Percentiles rank a stretch among this genome's conserved stretches.
Conservation (phyloP, 2,888 invertebrate genomes). For the Psylliodes chrysocephalus region DNA sequence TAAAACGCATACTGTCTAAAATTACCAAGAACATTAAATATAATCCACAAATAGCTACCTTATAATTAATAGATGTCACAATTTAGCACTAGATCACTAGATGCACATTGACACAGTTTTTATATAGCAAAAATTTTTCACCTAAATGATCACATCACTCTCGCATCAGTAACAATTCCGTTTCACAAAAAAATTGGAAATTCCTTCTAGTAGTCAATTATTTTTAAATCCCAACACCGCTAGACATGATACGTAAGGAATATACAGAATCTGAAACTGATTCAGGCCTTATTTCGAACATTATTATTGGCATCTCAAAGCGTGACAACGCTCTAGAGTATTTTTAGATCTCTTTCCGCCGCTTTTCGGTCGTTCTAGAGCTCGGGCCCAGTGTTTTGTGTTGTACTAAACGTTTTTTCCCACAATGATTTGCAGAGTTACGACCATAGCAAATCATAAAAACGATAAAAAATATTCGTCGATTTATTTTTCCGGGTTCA, state of each 20-base stretch:
- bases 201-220: conserved; percentile 9
- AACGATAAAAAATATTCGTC: no score
- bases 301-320: conserved; percentile 25
- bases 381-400: not conserved
- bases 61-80: not conserved
- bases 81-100: not conserved
- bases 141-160: no score
- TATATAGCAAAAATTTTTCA: no score
- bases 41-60: no score
- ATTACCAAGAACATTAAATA: no score
- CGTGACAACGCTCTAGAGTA: conserved; percentile 25
- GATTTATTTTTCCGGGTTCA: no score
- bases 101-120: no score
- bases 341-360: conserved; percentile 21
- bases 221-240: conserved; percentile 16
- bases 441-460: not conserved
- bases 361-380: conserved; percentile 17
- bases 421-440: not conserved
- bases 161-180: not conserved
- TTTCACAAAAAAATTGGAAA: not conserved
- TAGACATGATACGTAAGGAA: conserved; percentile 16
- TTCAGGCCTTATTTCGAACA: conserved; percentile 25
- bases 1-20: no score
- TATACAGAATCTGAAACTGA: conserved; percentile 14
- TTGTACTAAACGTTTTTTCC: conserved; percentile 1